These are phyloP conservation scores for Brachyrhaphis roseni DNA, from an alignment of 2,797 vertebrate genomes.

Conservation along the genomic window DNA sequence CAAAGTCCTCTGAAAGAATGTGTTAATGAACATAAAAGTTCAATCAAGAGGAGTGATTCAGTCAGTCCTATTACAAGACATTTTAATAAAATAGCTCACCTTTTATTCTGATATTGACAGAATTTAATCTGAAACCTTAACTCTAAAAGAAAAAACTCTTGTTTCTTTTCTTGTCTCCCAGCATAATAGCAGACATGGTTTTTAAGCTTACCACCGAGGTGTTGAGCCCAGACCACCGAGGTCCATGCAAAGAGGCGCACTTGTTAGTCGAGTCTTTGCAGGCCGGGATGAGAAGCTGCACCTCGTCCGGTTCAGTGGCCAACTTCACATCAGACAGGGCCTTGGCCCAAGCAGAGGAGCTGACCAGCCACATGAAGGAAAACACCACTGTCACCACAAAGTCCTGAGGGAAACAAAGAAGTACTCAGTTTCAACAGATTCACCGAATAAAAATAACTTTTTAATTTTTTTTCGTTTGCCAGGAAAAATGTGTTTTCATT, in stretches of 20 bases:
- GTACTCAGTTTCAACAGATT: not conserved
- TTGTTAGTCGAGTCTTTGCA: constrained; percentile 92
- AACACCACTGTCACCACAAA: constrained; percentile 97
- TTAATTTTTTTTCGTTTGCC: not conserved
- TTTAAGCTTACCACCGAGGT: constrained; percentile 92
- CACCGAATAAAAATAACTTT: not conserved
- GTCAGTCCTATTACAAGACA: not conserved
- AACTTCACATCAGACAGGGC: constrained; percentile 95
- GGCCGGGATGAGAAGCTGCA: constrained; percentile 90
- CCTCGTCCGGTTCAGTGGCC: constrained; percentile 92
- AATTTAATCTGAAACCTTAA: not conserved
- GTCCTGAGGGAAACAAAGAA: constrained; percentile 80
- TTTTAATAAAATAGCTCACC: not conserved
- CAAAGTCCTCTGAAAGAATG: not conserved
- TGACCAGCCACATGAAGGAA: constrained; percentile 97
- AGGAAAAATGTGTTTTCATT: not conserved
- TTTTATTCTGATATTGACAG: not conserved
- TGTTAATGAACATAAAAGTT: not conserved
- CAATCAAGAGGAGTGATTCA: not conserved
- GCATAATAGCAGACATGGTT: not conserved
- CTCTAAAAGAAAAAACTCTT: not conserved
- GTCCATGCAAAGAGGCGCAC: constrained; percentile 87
- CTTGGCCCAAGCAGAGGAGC: constrained; percentile 97
- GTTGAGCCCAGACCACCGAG: constrained; percentile 96
- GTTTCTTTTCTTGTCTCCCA: not conserved